Evolutionary conservation across 1,140 invertebrate genomes (phyloP).

Genomic region (Zaprionus ornatus): DNA sequence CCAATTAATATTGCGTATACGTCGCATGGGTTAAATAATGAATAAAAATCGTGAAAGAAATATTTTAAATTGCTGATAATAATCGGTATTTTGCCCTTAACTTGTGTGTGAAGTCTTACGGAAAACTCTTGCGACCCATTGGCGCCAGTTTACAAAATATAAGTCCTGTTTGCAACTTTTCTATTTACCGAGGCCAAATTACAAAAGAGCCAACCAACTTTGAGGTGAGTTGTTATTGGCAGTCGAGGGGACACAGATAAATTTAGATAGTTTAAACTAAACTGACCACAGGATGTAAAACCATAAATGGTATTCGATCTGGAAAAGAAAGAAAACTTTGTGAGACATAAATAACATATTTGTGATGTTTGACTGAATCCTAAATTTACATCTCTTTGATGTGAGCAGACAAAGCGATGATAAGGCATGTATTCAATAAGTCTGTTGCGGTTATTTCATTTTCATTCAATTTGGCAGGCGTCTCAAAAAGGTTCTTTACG

Average conservation of each 20-base stretch:
- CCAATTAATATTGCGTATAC: constrained; percentile 54
- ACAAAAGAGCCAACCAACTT: constrained; percentile 42
- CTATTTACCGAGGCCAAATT: constrained; percentile 20
- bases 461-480: background rate
- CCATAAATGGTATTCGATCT: constrained; percentile 2
- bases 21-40: constrained; percentile 11
- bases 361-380: background rate
- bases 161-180: constrained; percentile 33
- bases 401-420: background rate
- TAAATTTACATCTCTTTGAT: background rate
- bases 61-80: constrained; percentile 4
- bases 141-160: constrained; percentile 24
- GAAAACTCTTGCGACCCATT: constrained; percentile 12
- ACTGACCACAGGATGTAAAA: background rate
- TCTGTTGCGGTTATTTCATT: background rate
- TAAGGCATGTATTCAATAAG: background rate
- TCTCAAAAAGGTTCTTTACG: background rate
- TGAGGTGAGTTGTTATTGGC: constrained; percentile 10
- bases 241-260: constrained; percentile 26
- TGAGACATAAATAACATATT: background rate
- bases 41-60: constrained; percentile 5
- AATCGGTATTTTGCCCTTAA: background rate
- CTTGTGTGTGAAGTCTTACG: background rate
- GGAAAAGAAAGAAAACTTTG: background rate
- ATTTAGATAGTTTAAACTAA: constrained; percentile 13